Base-by-base conservation (phyloP, 1,140 invertebrate species). In the Tribolium madens region DNA sequence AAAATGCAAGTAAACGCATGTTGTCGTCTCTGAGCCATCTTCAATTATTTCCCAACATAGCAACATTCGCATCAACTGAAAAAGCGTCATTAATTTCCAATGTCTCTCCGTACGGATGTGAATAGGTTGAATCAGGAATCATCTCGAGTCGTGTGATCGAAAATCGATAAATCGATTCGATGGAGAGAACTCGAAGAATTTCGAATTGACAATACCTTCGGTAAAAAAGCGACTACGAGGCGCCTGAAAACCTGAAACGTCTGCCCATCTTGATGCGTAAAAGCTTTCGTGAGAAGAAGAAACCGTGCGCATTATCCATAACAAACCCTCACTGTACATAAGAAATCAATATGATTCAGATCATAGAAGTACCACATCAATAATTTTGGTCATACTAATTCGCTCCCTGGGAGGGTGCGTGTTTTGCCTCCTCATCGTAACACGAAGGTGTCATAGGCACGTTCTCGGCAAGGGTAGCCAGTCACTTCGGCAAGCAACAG, bases 401-500 rank as follows among this genome's bases (percentile, higher is more conserved):
- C 6, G 21, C 21, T 26, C 21, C 21, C 36, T 42, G n/a, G 36
- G n/a, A 42, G 36, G 36, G 36, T 9, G 36, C n/a, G 36, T n/a
- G 36, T 42, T 9, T 42, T 42, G 36, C n/a, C n/a, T 42, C 36
- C 6, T 42, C 36, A 0, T 42, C 21, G 21, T 5, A 1, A 7
- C 36, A 42, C 36, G 26, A 33, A 64, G 57, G 57, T 64, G 57
- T 64, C 57, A 26, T 12, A 33, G 57, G 57, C 57, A 64, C 57
- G 57, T 64, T 64, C 57, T 42, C 21, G 57, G 26, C 57, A 33
- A 64, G 57, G 57, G 57, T 64, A 14, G 57, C 26, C 57, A 64
- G 26, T 31, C 57, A 18, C 57, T n/a, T 42, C 36, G 36, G 57
- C 14, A 36, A 72, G 70, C 70, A 72, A 72, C 70, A 72, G 70